These are phyloP conservation scores for Hipposideros larvatus DNA, from an alignment of 2,797 vertebrate genomes.

Conservation along the genomic window DNA sequence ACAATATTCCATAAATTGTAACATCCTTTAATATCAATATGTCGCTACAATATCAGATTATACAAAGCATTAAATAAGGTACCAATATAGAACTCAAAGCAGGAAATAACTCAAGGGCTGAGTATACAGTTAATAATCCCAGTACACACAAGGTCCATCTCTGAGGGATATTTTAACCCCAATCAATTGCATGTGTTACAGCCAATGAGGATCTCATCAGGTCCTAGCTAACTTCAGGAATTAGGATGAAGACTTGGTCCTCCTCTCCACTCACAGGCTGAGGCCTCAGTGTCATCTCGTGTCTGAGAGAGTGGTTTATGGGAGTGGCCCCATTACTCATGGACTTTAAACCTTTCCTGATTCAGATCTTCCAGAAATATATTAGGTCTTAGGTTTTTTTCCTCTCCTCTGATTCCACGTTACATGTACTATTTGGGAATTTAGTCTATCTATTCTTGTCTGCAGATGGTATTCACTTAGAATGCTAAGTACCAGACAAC, in stretches of 20 bases:
- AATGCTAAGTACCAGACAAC: not conserved
- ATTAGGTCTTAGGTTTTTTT: not conserved
- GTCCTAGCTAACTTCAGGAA: not conserved
- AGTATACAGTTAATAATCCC: not conserved
- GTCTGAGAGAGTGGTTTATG: not conserved
- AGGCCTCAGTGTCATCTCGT: not conserved
- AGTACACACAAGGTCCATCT: not conserved
- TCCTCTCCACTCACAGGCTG: not conserved
- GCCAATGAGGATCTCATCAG: not conserved
- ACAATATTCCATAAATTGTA: not conserved
- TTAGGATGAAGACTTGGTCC: not conserved
- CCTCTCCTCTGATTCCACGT: not conserved
- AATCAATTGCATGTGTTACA: too few relatives aligned
- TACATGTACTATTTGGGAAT: not conserved
- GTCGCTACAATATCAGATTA: not conserved
- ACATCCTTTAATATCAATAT: not conserved
- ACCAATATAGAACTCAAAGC: constrained; percentile 29
- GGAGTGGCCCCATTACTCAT: not conserved
- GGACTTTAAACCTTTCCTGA: not conserved
- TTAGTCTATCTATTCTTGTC: not conserved
- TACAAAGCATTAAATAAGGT: not conserved
- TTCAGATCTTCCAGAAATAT: not conserved
- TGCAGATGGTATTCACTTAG: not conserved
- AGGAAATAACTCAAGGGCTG: not conserved
- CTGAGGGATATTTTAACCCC: not conserved